Evolutionary conservation across 2,113 vertebrate species (phyloP), one percentile per base, ranked within the genome.

Genomic region (Pyxicephalus adspersus): DNA sequence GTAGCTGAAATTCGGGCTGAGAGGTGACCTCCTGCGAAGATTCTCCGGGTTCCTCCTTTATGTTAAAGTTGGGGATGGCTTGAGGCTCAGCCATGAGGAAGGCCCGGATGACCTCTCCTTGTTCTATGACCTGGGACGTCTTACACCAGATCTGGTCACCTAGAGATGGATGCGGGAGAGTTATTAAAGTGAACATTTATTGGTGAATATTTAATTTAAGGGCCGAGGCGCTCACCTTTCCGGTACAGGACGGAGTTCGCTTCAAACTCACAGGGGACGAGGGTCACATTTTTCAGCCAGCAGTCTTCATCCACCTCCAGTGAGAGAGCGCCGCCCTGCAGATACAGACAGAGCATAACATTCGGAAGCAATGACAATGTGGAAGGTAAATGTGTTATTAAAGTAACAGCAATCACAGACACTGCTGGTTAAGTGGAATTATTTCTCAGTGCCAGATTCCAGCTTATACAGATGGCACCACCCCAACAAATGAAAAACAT

Each of bases 1-100:
- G 95, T 29, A 99, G 95, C 91, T 97, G 96, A 87, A 99, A 97
- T 74, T 98, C 97, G 0, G 96, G 85, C 85, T 83, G 95, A 31
- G 91, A 77, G 0, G 90, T 84, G 0, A 92, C 92, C 0, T 91
- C 92, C 85, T 93, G 92, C 0, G 84, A 23, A 0, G 91, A 72
- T 50, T 95, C 95, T 0, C 38, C 50, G 0, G 86, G 83, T 61
- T 93, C 92, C 0, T 92, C 86, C 73, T 96, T 95, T 85, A 91
- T 86, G 0, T 31, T 15, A 57, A 86, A 91, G 85, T 86, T 85
- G 87, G 28, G 80, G 84, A 84, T 66, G 83, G 90, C 70, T 0
- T 25, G n/a, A 0, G 90, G 85, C 55, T 94, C 89, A 0, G 91
- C 87, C 55, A 84, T 83, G 57, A 96, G 90, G 0, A 81, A 80